Evolutionary conservation across 1,140 invertebrate species (phyloP), one percentile per base, ranked within the genome.

Genomic region (Aethina tumida): DNA sequence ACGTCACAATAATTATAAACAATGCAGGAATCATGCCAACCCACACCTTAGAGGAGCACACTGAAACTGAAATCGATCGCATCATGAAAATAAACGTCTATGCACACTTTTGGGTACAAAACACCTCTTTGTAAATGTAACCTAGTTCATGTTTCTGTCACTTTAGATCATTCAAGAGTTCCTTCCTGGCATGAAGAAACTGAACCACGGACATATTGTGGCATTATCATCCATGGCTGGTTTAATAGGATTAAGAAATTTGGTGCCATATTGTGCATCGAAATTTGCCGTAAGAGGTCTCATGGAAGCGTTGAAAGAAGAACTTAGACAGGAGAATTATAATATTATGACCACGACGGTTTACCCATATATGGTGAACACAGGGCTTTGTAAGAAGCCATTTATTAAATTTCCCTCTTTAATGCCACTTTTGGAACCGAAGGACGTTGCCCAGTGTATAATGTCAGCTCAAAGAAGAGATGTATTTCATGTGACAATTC

Each of bases 21-120:
- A 92, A 92, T 65, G 88, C 88, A 2, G 88, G 85, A 13, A 84
- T 92, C 35, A 86, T 90, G 78, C 83, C 83, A 0, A 79, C 78
- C 50, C 73, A 79, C 48, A 63, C 75, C 0, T 69, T 91, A 7
- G 44, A 80, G 3, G 62, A 76, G 26, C 69, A 79, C 18, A 69
- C 67, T 0, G 68, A 73, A 20, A 68, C 75, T 21, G 76, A 84
- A 49, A 80, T 88, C 19, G 62, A 70, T 13, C 68, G 71, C 32
- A 67, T 76, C n/a, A 84, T 83, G 45, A 76, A 84, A 24, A 71
- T 91, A 44, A 92, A 92, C 55, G 73, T 85, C 3, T 56, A 87
- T 28, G 74, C 80, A 8, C 81, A 90, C 49, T 77, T 80, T 47
- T 90, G 85, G 84, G 83, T 84, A 64, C 67, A 59, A 55, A 18